phyloP scores from a whole-genome alignment of 1,140 invertebrate genomes.

The Lamellibrachia luymesi region DNA sequence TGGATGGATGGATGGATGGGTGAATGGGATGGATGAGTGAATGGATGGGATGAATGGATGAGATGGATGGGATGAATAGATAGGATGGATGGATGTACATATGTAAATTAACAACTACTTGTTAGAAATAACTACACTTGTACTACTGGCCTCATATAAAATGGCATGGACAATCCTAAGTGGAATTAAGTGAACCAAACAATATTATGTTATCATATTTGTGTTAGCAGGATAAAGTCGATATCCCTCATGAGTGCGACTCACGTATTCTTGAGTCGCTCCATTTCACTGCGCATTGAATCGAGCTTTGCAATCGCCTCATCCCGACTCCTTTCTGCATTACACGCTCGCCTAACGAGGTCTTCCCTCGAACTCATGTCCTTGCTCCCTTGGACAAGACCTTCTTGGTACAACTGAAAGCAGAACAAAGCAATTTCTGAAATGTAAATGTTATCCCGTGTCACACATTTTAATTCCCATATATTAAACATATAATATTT shows the following conservation, averaged over 20 bases:
- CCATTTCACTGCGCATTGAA: conserved; percentile 37
- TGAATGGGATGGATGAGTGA: neutral
- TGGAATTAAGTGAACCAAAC: neutral
- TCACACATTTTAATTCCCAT: neutral
- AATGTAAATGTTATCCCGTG: neutral
- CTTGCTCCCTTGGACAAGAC: conserved; percentile 37
- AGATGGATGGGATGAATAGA: no score
- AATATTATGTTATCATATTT: neutral
- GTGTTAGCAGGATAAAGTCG: neutral
- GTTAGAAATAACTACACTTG: neutral
- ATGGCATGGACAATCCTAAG: neutral
- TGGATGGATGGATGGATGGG: no score
- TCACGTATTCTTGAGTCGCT: conserved; percentile 45
- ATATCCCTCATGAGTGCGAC: conserved; percentile 20
- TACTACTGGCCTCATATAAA: neutral
- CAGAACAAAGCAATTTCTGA: neutral
- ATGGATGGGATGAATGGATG: neutral
- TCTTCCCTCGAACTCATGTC: conserved; percentile 36
- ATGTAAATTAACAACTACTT: neutral
- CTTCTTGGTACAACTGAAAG: conserved; percentile 42
- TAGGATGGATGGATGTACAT: no score
- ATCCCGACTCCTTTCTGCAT: conserved; percentile 48
- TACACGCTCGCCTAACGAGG: conserved; percentile 46
- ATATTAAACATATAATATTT: no score
- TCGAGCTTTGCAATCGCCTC: conserved; percentile 44